phyloP scores from a whole-genome alignment of 2,797 vertebrate genomes.

The Chloroceryle inda region DNA sequence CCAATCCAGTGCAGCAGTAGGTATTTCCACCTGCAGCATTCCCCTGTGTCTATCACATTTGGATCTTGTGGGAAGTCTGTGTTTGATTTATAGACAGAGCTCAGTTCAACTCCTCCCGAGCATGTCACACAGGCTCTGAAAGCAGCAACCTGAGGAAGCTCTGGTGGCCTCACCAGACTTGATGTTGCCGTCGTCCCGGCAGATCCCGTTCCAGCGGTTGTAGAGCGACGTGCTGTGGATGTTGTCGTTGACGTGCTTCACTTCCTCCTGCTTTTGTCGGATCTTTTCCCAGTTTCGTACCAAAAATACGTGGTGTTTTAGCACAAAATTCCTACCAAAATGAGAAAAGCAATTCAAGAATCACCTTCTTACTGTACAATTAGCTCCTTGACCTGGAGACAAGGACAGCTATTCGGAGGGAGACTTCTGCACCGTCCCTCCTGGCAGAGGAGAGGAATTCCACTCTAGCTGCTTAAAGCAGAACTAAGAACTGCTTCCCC shows the following conservation, averaged over 20 bases:
- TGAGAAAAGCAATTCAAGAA: not conserved
- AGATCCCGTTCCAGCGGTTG: constrained; percentile 93
- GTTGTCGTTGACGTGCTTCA: constrained; percentile 88
- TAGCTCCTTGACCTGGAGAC: accelerated
- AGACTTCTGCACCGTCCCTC: not conserved
- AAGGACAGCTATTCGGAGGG: not conserved
- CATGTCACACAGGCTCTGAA: accelerated
- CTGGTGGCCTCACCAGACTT: constrained; percentile 87
- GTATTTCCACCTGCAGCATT: not conserved
- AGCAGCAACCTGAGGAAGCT: not conserved
- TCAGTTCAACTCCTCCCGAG: not conserved
- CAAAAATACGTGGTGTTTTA: constrained; percentile 95
- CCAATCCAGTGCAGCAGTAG: accelerated
- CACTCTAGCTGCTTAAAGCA: not conserved
- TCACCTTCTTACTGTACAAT: not conserved
- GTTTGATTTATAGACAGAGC: not conserved
- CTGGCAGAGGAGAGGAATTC: not conserved
- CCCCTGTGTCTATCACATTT: not conserved
- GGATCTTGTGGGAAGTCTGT: not conserved
- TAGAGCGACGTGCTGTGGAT: constrained; percentile 88
- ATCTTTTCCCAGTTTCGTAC: constrained; percentile 98
- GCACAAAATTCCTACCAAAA: constrained; percentile 91
- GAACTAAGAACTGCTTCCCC: not conserved
- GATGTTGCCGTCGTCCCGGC: constrained; percentile 96
- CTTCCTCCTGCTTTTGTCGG: constrained; percentile 93